phyloP scores from a whole-genome alignment of 2,888 invertebrate genomes.

The Eupithecia inturbata region DNA sequence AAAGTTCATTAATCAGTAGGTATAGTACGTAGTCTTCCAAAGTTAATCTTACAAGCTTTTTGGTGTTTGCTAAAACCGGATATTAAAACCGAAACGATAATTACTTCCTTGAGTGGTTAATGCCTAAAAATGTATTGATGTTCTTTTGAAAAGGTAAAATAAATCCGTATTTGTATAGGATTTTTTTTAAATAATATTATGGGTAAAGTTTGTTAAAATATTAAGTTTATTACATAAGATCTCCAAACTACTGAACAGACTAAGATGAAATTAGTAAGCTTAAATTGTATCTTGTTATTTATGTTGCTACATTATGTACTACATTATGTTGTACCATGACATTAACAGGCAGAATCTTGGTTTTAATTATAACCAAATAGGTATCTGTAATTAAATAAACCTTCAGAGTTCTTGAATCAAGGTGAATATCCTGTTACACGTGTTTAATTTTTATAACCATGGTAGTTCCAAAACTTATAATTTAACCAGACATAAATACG shows the following conservation, averaged over 20 bases:
- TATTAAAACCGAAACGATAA: slow-evolving; percentile 12
- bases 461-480: neutral
- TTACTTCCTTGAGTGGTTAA: neutral
- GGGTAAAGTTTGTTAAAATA: neutral
- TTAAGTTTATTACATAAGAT: too few species aligned
- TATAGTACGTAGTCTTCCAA: neutral
- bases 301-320: neutral
- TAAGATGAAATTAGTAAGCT: neutral
- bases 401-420: too few species aligned
- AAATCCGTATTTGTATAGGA: neutral
- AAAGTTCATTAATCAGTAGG: neutral
- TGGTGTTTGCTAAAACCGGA: neutral
- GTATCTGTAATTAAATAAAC: neutral
- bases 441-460: neutral
- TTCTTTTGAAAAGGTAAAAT: neutral
- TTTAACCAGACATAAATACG: neutral
- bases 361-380: neutral
- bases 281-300: neutral
- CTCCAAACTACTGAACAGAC: neutral
- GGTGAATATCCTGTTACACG: too few species aligned
- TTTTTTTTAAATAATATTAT: neutral
- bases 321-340: too few species aligned
- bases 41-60: slow-evolving; percentile 4
- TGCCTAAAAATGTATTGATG: neutral
- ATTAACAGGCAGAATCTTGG: neutral